Base-by-base conservation (phyloP, 1,140 invertebrate species). In the Philaenus spumarius region DNA sequence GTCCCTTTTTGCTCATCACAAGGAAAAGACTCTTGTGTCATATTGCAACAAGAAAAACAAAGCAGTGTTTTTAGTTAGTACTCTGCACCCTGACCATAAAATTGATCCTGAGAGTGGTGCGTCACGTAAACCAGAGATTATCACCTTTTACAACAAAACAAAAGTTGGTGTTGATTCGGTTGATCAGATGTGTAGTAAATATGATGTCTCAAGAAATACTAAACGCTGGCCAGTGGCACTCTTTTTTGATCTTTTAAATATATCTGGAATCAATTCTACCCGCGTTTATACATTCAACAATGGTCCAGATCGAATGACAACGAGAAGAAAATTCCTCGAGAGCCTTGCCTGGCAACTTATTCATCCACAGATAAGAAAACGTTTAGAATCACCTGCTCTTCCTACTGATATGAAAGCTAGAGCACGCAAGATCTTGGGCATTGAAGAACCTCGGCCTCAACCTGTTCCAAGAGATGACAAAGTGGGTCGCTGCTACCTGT, bases 141-240 rank as follows among this genome's bases (percentile, higher is more conserved):
- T 72, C 20, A 37, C 26, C 2, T 65, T 60, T 59, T 72, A 73
- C 42, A 69, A 74, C 57, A 40, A 55, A 15, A 68, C 68, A 74
- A n/a, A n/a, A 65, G 66, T 67, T 15, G 43, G 43, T 19, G 43
- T 45, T 1, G 43, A 45, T 17, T 6, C 15, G 17, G 5, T 45
- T 19, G 43, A 45, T 17, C 43, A 45, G 43, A 45, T 45, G 43
- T 45, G 43, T 17, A 5, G 2, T 6, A 15, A 45, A 67, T 62
- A 57, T 24, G 26, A 60, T 40, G 42, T 54, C n/a, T 37, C 15
- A 19, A 23, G 51, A 34, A 60, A 60, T 22, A 54, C 50, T 17
- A 42, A 43, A n/a, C 9, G 50, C 22, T 60, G 58, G 42, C 68
- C 70, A 15, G 48, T 68, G 42, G 60, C 64, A 7, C 15, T 60